These are phyloP conservation scores for Gallinago solitaria DNA, from an alignment of 2,797 vertebrate genomes.

Conservation along the genomic window DNA sequence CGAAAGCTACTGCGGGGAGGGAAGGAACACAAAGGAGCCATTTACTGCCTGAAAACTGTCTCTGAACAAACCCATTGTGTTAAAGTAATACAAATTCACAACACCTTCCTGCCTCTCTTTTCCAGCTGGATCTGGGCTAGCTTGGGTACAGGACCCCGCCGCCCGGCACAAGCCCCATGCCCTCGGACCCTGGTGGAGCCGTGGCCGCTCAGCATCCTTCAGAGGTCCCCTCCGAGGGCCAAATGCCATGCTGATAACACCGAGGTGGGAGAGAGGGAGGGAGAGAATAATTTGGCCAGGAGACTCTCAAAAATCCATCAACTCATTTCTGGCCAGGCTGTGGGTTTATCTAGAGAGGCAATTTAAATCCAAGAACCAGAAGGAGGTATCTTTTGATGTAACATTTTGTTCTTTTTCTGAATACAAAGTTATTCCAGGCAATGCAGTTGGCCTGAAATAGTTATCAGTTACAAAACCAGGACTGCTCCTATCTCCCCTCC, in stretches of 20 bases:
- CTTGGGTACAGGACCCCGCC: not conserved
- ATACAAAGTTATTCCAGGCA: conserved; percentile 68
- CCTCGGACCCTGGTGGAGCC: not conserved
- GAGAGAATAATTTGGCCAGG: not conserved
- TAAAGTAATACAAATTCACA: conserved; percentile 70
- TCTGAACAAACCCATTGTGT: conserved; percentile 73
- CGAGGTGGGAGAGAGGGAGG: not conserved
- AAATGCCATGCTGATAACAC: not conserved
- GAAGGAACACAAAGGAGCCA: conserved; percentile 68
- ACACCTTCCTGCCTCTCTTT: conserved; percentile 61
- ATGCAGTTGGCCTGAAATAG: conserved; percentile 65
- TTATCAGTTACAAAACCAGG: conserved; percentile 70
- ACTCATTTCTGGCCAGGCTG: conserved; percentile 4
- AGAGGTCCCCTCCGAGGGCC: not conserved
- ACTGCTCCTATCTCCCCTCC: conserved; percentile 45
- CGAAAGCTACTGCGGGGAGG: conserved; percentile 15
- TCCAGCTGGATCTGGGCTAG: conserved; percentile 23
- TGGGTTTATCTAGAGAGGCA: conserved; percentile 11
- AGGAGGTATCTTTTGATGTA: conserved; percentile 61
- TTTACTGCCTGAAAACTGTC: conserved; percentile 69
- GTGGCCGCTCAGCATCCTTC: not conserved
- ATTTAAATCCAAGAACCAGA: conserved; percentile 48
- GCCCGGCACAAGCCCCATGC: fast-evolving
- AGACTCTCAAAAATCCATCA: conserved; percentile 35
- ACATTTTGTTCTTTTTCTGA: conserved; percentile 63